These are phyloP conservation scores for Lasioglossum malachurum DNA, from an alignment of 2,888 invertebrate genomes.

Conservation along the genomic window DNA sequence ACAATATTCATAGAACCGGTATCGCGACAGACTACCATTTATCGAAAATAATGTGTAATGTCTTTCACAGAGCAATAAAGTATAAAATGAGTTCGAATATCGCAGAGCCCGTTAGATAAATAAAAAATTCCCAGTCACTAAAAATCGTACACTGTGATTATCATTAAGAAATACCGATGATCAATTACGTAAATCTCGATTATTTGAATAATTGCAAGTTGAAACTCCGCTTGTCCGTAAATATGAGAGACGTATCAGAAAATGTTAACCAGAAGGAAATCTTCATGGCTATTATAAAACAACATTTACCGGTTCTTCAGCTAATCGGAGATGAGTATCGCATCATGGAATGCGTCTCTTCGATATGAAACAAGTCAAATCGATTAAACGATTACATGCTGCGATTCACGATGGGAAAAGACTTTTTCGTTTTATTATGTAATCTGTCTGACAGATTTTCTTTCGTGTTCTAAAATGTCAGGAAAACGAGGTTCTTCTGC, in stretches of 20 bases:
- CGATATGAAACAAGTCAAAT: background rate
- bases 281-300: constrained; percentile 13
- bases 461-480: constrained; percentile 29
- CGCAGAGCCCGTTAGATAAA: background rate
- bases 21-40: no score
- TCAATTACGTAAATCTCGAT: background rate
- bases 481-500: background rate
- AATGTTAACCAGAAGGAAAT: constrained; percentile 37
- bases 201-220: background rate
- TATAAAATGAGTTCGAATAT: background rate
- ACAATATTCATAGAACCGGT: background rate
- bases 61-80: no score
- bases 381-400: background rate
- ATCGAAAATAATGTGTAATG: no score
- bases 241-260: constrained; percentile 2
- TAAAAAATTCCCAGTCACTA: background rate
- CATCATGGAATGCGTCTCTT: background rate
- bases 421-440: constrained; percentile 17
- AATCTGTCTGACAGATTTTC: constrained; percentile 1
- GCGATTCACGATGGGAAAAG: background rate
- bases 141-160: background rate
- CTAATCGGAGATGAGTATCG: constrained; percentile 4
- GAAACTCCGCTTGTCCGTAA: background rate
- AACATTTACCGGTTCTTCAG: constrained; percentile 21
- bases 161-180: background rate